Base-by-base conservation (phyloP, 2,888 invertebrate species). In the Nephrocerus scutellatus region DNA sequence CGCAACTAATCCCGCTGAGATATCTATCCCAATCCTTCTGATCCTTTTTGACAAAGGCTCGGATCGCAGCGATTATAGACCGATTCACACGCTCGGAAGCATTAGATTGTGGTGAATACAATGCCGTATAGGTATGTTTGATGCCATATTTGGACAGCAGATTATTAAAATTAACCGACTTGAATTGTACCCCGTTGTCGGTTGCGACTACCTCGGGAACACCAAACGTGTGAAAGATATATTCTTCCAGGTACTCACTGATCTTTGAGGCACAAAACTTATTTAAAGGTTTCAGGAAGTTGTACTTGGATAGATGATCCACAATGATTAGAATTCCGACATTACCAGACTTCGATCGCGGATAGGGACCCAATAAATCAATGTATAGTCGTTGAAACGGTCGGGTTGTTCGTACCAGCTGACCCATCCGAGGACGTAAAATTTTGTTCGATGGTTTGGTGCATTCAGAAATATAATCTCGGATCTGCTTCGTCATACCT, bases 111-210 rank as follows among this genome's bases (percentile, higher is more conserved):
- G 41, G 46, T 4, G 42, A 47, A 24, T 40, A 36, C 9, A 44
- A 26, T 3, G 47, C 47, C 1, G 42, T 42, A 20, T 35, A 43
- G 2, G 29, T 30, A 15, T 43, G 45, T 2, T 13, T 14, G n/a
- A 43, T 12, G 0, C 43, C 47, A 24, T 30, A 47, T 5, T 13
- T 12, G 7, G 35, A 31, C 7, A 44, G 23, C 25, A 47, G 41
- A 2, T 38, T 30, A 10, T 34, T 22, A 30, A 46, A 41, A 6
- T 28, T 22, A 4, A 32, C 36, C 1, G 43, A 43, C 19, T 37
- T 44, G 13, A 47, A 47, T 37, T 47, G 44, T 5, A 34, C 24
- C 6, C 41, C 44, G 26, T 47, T 47, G 10, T 44, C 47, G 2
- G 37, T 42, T 6, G 44, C 5, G n/a, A 44, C 19, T 13, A 30